Conservation (phyloP, 2,113 vertebrate species). For the Chlamydotis undulata region DNA sequence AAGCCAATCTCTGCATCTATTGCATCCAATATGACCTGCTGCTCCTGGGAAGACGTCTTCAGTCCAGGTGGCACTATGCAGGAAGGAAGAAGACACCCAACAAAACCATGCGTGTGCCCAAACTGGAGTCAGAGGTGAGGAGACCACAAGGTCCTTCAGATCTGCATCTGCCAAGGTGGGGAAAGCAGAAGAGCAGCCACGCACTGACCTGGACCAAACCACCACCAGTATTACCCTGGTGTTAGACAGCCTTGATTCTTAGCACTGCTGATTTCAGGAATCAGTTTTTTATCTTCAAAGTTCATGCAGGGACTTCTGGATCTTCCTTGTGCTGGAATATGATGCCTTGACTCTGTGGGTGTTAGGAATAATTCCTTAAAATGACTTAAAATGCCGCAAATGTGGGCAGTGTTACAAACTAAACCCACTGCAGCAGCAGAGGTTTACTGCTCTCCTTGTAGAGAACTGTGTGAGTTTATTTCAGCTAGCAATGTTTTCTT, state of each 20-base stretch:
- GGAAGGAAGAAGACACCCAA: not conserved
- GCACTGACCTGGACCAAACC: not conserved
- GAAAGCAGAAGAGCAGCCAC: not conserved
- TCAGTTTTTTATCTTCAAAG: not conserved
- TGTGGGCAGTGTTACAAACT: not conserved
- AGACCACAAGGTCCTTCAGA: not conserved
- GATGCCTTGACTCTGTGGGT: not conserved
- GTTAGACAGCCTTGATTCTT: not conserved
- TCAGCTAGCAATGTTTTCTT: not conserved
- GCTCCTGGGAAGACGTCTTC: not conserved
- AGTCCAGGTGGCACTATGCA: not conserved
- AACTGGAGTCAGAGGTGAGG: not conserved
- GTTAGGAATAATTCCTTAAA: not conserved
- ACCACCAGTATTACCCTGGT: not conserved
- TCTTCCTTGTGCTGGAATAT: not conserved
- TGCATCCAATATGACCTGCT: accelerated
- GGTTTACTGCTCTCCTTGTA: not conserved
- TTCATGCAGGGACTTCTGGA: not conserved
- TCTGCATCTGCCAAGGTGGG: not conserved
- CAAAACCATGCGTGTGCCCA: accelerated
- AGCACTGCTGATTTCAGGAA: not conserved
- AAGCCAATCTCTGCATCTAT: not conserved
- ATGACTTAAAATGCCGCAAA: not conserved
- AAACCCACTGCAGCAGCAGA: not conserved
- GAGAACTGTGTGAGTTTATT: not conserved